Conservation (phyloP, 2,797 vertebrate species). For the Enteromius afrohamiltoni region DNA sequence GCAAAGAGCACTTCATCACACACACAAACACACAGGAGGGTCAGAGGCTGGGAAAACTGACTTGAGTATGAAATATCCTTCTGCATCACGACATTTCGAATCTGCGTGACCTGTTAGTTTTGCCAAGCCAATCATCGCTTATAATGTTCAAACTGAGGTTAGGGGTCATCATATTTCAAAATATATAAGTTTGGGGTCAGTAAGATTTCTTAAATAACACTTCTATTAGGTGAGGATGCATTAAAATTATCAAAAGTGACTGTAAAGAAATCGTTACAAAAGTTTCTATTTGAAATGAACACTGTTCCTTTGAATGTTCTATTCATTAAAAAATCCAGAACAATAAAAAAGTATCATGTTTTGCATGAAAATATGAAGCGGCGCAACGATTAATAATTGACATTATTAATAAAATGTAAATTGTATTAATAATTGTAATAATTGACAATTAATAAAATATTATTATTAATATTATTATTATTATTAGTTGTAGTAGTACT, state of each 20-base stretch:
- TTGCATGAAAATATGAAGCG: not conserved
- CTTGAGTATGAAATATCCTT: constrained; percentile 3
- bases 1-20: constrained; percentile 20
- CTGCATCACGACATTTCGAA: constrained; percentile 1
- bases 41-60: not conserved
- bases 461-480: too few relatives aligned
- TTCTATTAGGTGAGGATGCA: not conserved
- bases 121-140: not conserved
- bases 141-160: not conserved
- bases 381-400: not conserved
- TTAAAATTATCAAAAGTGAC: not conserved
- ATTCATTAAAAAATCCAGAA: not conserved
- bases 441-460: too few relatives aligned
- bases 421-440: too few relatives aligned
- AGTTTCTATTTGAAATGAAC: not conserved
- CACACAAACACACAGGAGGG: constrained; percentile 22
- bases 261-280: too few relatives aligned
- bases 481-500: too few relatives aligned
- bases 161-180: not conserved
- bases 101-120: not conserved
- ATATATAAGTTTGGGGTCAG: not conserved
- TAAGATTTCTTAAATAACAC: not conserved
- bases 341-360: not conserved
- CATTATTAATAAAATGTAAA: too few relatives aligned
- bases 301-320: not conserved